Evolutionary conservation across 2,888 invertebrate species (phyloP), one percentile per base, ranked within the genome.

Genomic region (Phorcus lineatus): DNA sequence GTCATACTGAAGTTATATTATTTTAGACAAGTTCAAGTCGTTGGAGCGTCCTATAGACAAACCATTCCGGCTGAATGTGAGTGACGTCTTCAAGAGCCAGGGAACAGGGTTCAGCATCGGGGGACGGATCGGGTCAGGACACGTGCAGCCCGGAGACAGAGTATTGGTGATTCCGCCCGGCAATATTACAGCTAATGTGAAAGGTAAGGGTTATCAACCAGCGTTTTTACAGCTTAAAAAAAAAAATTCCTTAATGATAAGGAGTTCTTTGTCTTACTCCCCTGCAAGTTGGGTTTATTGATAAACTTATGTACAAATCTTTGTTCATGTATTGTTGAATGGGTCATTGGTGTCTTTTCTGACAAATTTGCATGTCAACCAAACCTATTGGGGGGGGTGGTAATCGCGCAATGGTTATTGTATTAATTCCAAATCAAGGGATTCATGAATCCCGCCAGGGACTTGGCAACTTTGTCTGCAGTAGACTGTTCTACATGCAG

Each of bases 41-140:
- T 98, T 98, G 0, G 96, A 96, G 87, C 95, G 99, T 79, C 96
- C 97, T 13, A 95, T 98, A 6, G 95, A 96, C 19, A 97, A 97
- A 91, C 97, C 99, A 0, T 95, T 99, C 81, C 95, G 99, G 11
- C 84, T 93, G 84, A 96, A 97, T n/a, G 95, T 99, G 0, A 96
- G 96, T 91, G 99, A 99, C 94, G 96, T 99, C 83, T 98, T 96
- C 93, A 99, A 99, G 94, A 97, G 97, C 2, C 88, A 91, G 83
- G 96, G 97, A 0, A 96, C 97, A n/a, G 97, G 97, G 0, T 96
- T 98, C 90, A 97, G 97, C 93, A 96, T 98, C 7, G 96, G 96
- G 0, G 99, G 99, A 0, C 95, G 97, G 53, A 95, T 99, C 79
- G 98, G 98, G 94, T 97, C 97, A 52, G 99, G 99, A 6, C 95